A percentile compares a stretch with the other conserved stretches of the same genome.
phyloP scores from a whole-genome alignment of 2,113 vertebrate species.

The Eulacestoma nigropectus region DNA sequence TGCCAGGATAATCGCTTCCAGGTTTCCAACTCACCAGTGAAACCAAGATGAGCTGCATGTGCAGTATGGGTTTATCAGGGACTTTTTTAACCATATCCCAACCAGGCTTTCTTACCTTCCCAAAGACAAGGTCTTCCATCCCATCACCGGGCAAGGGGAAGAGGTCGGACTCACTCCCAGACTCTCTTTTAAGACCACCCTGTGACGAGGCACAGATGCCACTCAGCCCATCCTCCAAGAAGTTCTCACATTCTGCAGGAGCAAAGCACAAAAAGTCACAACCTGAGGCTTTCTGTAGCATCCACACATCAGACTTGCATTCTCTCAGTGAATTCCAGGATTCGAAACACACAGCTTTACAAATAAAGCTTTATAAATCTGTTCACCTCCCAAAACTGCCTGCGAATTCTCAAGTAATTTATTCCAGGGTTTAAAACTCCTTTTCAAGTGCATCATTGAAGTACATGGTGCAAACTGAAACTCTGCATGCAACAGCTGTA shows the following conservation, averaged over 20 bases:
- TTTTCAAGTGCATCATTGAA: not conserved
- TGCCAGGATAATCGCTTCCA: not conserved
- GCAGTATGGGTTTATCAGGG: not conserved
- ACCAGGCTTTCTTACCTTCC: conserved; percentile 66
- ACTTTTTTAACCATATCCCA: not conserved
- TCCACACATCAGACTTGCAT: accelerated
- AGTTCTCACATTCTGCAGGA: conserved; percentile 64
- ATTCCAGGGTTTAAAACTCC: not conserved
- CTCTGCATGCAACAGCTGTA: not conserved
- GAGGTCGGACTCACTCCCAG: conserved; percentile 69
- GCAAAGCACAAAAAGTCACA: not conserved
- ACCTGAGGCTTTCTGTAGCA: not conserved
- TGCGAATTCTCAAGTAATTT: not conserved
- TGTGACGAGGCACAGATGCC: conserved; percentile 46
- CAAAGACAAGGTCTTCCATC: conserved; percentile 71
- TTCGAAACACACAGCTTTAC: not conserved
- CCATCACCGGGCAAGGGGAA: conserved; percentile 66
- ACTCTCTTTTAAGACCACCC: conserved; percentile 50
- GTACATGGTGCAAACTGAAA: not conserved
- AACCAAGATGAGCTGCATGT: not conserved
- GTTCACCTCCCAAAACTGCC: not conserved
- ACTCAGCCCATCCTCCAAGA: conserved; percentile 66
- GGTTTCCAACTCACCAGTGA: not conserved
- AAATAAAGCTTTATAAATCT: not conserved
- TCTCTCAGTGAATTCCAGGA: not conserved